These are phyloP conservation scores for Sinelater perroti DNA, from an alignment of 2,888 invertebrate species.

Conservation along the genomic window DNA sequence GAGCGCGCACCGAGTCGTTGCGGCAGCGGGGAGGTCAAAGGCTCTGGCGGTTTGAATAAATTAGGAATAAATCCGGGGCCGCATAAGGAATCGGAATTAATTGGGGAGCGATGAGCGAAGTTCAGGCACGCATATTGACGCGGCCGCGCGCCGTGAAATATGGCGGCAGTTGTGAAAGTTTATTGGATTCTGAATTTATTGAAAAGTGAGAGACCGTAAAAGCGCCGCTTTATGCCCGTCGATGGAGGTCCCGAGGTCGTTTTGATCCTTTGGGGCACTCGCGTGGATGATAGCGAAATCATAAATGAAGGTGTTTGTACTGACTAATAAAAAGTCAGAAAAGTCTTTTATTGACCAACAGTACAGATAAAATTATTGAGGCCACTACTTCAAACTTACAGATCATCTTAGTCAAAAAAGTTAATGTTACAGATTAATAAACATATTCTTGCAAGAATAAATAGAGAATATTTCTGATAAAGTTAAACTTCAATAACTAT, in stretches of 20 bases:
- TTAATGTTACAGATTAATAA: too few relatives aligned
- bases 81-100: slow-evolving; percentile 8
- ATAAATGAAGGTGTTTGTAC: too few relatives aligned
- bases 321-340: too few relatives aligned
- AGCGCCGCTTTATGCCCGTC: slow-evolving; percentile 1
- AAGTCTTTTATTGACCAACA: too few relatives aligned
- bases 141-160: background rate
- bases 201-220: slow-evolving; percentile 11
- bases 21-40: slow-evolving; percentile 14
- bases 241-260: slow-evolving; percentile 9
- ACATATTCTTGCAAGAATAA: too few relatives aligned
- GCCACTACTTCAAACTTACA: too few relatives aligned
- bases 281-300: too few relatives aligned
- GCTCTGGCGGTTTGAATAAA: slow-evolving; percentile 15
- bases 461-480: too few relatives aligned
- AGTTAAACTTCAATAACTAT: too few relatives aligned
- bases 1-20: too few relatives aligned
- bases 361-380: too few relatives aligned
- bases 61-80: slow-evolving; percentile 12
- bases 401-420: too few relatives aligned
- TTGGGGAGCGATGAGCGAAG: background rate
- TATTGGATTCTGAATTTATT: slow-evolving; percentile 12
- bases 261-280: background rate
- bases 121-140: background rate
- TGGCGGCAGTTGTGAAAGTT: slow-evolving; percentile 6